Evolutionary conservation across 2,797 vertebrate species (phyloP).

Genomic region (Clarias fuscus): DNA sequence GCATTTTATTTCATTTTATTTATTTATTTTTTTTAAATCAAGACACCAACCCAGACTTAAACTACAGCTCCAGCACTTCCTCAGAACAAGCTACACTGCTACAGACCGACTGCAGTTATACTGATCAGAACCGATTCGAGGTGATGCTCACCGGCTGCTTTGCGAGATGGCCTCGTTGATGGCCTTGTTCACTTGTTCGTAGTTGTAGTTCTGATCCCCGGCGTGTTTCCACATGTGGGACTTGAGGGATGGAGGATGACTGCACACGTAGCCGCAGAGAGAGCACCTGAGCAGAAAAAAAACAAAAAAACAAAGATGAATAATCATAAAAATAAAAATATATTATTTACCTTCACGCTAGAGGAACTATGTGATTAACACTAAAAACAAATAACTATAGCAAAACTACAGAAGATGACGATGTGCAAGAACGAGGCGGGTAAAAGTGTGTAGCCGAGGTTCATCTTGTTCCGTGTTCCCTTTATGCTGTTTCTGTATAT

Average conservation of each 20-base stretch:
- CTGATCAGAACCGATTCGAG: background rate
- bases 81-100: background rate
- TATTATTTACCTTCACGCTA: no score
- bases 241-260: conserved; percentile 95
- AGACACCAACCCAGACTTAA: background rate
- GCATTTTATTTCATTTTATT: background rate
- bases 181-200: conserved; percentile 97
- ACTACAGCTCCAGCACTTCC: background rate
- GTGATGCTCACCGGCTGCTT: conserved; percentile 83
- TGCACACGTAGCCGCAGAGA: conserved; percentile 97
- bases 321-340: no score
- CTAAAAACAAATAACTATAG: background rate
- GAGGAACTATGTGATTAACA: no score
- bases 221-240: conserved; percentile 99
- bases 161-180: conserved; percentile 97
- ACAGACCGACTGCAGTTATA: background rate
- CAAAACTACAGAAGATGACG: background rate
- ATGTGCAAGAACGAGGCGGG: no score
- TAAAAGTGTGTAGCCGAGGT: background rate
- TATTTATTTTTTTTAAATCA: background rate
- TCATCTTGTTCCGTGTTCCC: background rate
- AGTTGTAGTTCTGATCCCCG: conserved; percentile 98
- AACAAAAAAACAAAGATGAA: background rate
- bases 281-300: conserved; percentile 80
- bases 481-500: background rate